phyloP scores from a whole-genome alignment of 2,888 invertebrate species.

The Dolomedes plantarius region DNA sequence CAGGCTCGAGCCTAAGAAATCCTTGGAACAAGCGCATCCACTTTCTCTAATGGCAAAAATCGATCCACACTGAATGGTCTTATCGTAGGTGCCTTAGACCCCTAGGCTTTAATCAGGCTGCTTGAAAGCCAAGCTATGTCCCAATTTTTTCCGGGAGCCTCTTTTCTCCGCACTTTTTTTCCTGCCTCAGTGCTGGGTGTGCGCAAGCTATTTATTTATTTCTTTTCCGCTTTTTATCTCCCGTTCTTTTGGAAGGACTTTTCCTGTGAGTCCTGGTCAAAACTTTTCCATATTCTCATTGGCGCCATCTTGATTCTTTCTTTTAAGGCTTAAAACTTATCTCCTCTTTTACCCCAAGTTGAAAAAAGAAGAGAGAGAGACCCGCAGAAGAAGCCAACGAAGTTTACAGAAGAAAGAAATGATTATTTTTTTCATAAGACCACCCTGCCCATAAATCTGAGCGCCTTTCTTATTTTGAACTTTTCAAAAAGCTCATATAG shows the following conservation, averaged over 20 bases:
- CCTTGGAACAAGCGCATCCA: conserved; percentile 68
- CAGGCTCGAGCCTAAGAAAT: conserved; percentile 57
- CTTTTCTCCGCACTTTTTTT: conserved; percentile 48
- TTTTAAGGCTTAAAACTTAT: conserved; percentile 70
- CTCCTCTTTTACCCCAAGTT: conserved; percentile 56
- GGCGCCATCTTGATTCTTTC: conserved; percentile 58
- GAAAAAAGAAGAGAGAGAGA: conserved; percentile 44
- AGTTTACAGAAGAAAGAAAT: conserved; percentile 41
- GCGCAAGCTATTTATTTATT: conserved; percentile 59
- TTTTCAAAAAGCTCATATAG: conserved; percentile 65
- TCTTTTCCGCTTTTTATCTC: conserved; percentile 25
- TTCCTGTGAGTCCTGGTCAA: conserved; percentile 67
- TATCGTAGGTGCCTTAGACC: conserved; percentile 67
- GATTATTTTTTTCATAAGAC: conserved; percentile 59
- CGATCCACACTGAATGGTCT: conserved; percentile 67
- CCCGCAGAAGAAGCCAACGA: neutral
- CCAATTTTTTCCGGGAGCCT: conserved; percentile 62
- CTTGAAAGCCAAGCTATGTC: conserved; percentile 72
- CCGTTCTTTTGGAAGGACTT: conserved; percentile 38
- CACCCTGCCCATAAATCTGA: conserved; percentile 59
- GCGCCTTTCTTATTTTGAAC: conserved; percentile 43
- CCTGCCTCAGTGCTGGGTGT: conserved; percentile 32
- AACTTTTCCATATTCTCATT: conserved; percentile 71
- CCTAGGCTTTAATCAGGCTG: conserved; percentile 69
- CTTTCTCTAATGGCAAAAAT: conserved; percentile 72